These are phyloP conservation scores for Ditula angustiorana DNA, from an alignment of 2,888 invertebrate genomes.

Conservation along the genomic window DNA sequence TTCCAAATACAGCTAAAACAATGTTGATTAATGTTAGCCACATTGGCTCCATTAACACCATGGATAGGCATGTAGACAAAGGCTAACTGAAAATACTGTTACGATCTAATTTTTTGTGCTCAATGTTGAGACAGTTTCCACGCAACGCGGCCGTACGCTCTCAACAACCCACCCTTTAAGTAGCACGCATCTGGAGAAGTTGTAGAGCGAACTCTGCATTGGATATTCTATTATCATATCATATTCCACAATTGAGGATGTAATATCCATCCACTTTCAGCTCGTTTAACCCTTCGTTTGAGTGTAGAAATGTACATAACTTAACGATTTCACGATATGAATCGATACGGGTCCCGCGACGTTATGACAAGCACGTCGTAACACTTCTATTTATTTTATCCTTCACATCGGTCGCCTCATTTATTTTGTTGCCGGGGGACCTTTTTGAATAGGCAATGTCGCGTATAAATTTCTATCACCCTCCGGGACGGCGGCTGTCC, in stretches of 20 bases:
- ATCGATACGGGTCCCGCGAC: conserved; percentile 27
- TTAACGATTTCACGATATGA: conserved; percentile 35
- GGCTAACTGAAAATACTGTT: too few relatives aligned
- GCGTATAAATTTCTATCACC: conserved; percentile 75
- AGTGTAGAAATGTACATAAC: conserved; percentile 27
- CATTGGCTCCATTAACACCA: too few relatives aligned
- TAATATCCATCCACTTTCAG: conserved; percentile 20
- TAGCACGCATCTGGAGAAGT: background rate
- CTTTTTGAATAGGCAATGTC: conserved; percentile 81
- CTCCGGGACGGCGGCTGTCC: conserved; percentile 61
- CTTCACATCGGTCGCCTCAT: conserved; percentile 59
- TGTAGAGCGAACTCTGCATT: conserved; percentile 12
- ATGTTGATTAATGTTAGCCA: too few relatives aligned
- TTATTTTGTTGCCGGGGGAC: conserved; percentile 71
- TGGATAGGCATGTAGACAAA: too few relatives aligned
- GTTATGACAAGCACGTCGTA: conserved; percentile 47
- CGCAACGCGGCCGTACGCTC: conserved; percentile 1
- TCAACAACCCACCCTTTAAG: conserved; percentile 4
- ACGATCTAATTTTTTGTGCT: too few relatives aligned
- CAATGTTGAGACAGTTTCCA: too few relatives aligned
- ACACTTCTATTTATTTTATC: conserved; percentile 61
- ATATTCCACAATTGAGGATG: conserved; percentile 16
- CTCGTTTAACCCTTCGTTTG: conserved; percentile 25
- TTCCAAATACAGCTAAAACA: too few relatives aligned
- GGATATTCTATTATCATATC: conserved; percentile 24